Conservation (phyloP, 2,797 vertebrate species). For the Squalus acanthias region DNA sequence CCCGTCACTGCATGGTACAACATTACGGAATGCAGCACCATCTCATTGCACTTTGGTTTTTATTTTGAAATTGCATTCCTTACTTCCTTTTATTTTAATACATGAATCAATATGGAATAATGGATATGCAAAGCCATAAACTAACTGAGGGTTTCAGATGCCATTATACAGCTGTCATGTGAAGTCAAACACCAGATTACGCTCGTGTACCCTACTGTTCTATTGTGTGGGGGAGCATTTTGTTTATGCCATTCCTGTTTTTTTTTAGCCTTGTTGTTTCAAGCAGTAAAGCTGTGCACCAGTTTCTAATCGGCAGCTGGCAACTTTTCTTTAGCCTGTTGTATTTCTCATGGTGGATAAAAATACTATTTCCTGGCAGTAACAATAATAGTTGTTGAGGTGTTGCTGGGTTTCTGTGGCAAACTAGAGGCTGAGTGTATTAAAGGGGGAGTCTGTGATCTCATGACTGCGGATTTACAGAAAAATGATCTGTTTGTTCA, state of each 20-base stretch:
- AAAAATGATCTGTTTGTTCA: not conserved
- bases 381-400: not conserved
- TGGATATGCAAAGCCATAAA: not conserved
- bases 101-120: not conserved
- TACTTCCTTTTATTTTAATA: not conserved
- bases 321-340: conserved; percentile 11
- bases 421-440: not conserved
- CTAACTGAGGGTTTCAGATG: not conserved
- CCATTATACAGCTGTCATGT: not conserved
- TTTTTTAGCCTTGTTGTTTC: not conserved
- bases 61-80: not conserved
- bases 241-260: not conserved
- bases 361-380: conserved; percentile 24
- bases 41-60: not conserved
- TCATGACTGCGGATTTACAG: not conserved
- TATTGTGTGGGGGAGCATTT: not conserved
- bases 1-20: not conserved
- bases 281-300: not conserved
- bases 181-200: not conserved
- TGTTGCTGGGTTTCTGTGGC: not conserved
- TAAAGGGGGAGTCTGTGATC: not conserved
- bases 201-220: not conserved
- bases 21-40: not conserved
- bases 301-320: conserved; percentile 14
- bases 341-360: conserved; percentile 23